A percentile compares a stretch with the other conserved stretches of the same genome.
phyloP scores from a whole-genome alignment of 1,140 invertebrate species.

The Cherax destructor region DNA sequence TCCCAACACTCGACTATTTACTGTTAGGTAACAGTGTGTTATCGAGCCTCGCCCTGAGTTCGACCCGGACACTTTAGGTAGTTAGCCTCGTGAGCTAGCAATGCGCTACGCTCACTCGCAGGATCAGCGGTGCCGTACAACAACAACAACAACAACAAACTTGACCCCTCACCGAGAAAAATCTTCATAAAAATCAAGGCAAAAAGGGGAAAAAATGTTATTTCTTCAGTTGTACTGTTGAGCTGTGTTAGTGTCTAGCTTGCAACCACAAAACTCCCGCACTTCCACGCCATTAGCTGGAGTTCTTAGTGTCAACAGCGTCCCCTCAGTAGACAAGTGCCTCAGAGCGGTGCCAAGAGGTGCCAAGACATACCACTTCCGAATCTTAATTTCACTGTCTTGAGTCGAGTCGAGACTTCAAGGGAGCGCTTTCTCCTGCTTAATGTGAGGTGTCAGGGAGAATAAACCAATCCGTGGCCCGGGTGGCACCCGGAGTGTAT shows the following conservation, averaged over 20 bases:
- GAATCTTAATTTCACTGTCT: conserved; percentile 5
- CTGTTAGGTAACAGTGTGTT: too few species aligned
- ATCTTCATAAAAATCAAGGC: too few species aligned
- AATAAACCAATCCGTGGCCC: not conserved
- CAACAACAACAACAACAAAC: too few species aligned
- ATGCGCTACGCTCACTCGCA: too few species aligned
- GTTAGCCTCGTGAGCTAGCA: too few species aligned
- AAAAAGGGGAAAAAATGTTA: too few species aligned
- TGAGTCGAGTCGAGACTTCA: conserved; percentile 11
- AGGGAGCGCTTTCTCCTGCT: not conserved
- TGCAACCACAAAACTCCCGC: not conserved
- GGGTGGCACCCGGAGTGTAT: not conserved
- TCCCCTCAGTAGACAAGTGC: conserved; percentile 14
- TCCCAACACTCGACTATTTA: too few species aligned
- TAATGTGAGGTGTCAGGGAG: conserved; percentile 12
- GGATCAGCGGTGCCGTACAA: too few species aligned
- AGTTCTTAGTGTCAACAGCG: conserved; percentile 17
- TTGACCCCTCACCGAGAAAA: too few species aligned
- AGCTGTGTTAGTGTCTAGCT: not conserved
- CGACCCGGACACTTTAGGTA: too few species aligned
- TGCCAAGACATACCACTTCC: conserved; percentile 26
- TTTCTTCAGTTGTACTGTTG: not conserved
- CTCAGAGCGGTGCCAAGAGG: conserved; percentile 12
- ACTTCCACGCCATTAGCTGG: not conserved
- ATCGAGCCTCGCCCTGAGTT: too few species aligned